Evolutionary conservation across 2,888 invertebrate genomes (phyloP).

Genomic region (Synergus japonicus): DNA sequence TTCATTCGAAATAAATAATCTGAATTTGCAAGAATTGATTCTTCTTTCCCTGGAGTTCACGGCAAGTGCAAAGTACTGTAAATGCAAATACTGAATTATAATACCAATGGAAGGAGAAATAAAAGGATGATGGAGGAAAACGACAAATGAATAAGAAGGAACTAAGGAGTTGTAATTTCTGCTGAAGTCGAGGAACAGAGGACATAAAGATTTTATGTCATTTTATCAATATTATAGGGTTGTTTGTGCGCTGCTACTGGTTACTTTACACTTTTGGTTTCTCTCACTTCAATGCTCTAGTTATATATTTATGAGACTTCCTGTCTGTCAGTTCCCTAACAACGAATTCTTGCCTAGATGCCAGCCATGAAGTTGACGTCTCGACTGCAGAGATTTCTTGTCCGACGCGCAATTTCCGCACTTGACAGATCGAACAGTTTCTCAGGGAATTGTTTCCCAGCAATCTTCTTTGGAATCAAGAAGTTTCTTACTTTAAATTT

Average conservation of each 20-base stretch:
- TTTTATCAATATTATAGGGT: constrained; percentile 26
- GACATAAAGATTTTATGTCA: constrained; percentile 26
- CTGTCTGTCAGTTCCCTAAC: constrained; percentile 35
- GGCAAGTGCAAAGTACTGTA: constrained; percentile 20
- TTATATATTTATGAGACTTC: constrained; percentile 25
- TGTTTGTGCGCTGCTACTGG: constrained; percentile 25
- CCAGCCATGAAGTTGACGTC: constrained; percentile 32
- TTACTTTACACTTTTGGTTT: not conserved
- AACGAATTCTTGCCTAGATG: constrained; percentile 1
- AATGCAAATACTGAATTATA: constrained; percentile 34
- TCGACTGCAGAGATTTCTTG: constrained; percentile 32
- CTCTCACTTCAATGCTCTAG: not conserved
- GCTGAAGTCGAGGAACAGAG: not conserved
- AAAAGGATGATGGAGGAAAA: not conserved
- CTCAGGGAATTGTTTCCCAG: constrained; percentile 15
- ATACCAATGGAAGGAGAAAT: not conserved
- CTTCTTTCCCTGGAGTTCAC: not conserved
- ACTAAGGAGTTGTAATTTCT: not conserved
- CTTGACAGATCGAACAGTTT: constrained; percentile 37
- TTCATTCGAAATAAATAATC: not conserved
- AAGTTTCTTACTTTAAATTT: not conserved
- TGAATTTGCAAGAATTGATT: not conserved
- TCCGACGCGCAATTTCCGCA: constrained; percentile 24
- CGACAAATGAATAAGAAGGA: constrained; percentile 35
- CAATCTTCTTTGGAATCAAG: not conserved